These are phyloP conservation scores for Drosophila tristis DNA, from an alignment of 1,140 invertebrate species.

Conservation along the genomic window DNA sequence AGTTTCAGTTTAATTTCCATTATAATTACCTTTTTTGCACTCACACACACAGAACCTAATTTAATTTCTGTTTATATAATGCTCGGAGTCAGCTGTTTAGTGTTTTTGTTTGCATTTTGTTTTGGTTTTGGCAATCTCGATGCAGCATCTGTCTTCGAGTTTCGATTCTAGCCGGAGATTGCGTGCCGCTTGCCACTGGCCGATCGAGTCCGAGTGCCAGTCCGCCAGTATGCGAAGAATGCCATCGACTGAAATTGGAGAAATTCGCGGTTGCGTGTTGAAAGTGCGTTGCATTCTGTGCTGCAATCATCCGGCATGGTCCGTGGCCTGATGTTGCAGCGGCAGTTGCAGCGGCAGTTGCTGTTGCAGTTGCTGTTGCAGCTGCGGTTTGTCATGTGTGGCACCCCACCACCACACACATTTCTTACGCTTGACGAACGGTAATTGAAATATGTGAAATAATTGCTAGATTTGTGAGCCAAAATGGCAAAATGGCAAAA, in stretches of 20 bases:
- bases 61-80: conserved; percentile 36
- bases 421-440: conserved; percentile 64
- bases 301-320: conserved; percentile 26
- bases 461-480: conserved; percentile 64
- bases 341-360: conserved; percentile 20
- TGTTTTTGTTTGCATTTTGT: conserved; percentile 61
- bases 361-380: conserved; percentile 54
- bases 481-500: conserved; percentile 58
- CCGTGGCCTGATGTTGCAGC: conserved; percentile 19
- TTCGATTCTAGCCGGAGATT: conserved; percentile 55
- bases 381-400: conserved; percentile 75
- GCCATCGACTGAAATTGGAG: conserved; percentile 52
- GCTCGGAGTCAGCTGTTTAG: conserved; percentile 65
- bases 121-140: conserved; percentile 38
- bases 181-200: conserved; percentile 23
- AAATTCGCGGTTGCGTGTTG: conserved; percentile 59
- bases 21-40: conserved; percentile 59
- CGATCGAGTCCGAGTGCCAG: not conserved
- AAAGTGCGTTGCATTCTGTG: conserved; percentile 60
- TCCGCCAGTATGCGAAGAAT: conserved; percentile 45
- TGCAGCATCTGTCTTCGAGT: not conserved
- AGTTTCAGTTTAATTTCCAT: conserved; percentile 63
- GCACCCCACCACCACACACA: conserved; percentile 37
- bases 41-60: conserved; percentile 28
- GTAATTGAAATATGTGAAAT: conserved; percentile 73